Evolutionary conservation across 64 coral and sea anemone species (phyloP), one percentile per base, ranked within the genome.

Genomic region (Montipora sp.): DNA sequence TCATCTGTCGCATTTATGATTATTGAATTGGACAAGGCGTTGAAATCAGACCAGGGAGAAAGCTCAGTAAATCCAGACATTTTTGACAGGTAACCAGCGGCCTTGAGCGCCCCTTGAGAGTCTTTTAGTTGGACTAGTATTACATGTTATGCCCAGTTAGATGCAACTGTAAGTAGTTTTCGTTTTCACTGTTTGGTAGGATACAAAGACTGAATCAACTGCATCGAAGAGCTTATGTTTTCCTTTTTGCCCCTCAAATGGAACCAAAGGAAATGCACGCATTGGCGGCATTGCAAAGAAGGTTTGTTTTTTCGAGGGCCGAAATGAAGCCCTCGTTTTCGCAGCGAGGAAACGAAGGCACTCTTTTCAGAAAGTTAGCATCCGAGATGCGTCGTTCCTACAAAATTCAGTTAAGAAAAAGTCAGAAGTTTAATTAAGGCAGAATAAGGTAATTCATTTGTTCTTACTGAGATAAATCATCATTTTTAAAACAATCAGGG

Each of bases 1-100:
- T 99, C 98, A 20, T 95, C 98, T 75, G 94, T 99, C 18, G 98
- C 98, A 6, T 99, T 96, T 48, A 46, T 99, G 75, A 75, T 96
- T 36, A 49, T 99, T 9, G 48, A 83, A 24, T 58, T 96, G 80
- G 48, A 81, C 76, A 71, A 84, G 24, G 55, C 92, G 4, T 67
- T 75, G 5, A 68, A 19, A 6, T 44, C 89, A 65, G 57, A 53
- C 24, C 73, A 92, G 44, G 94, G 87, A 59, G 51, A 82, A 48
- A 7, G 24, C 5, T 53, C 13, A 68, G n/a, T 99, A 20, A 82
- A 96, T 60, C 36, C 53, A 63, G 55, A 92, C 19, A 50, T 94
- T 9, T 65, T 99, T 65, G 69, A 94, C 79, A 93, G 94, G 98
- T 94, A 77, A 57, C 18, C 23, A 27, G 14, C 8, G 49, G 36